These are phyloP conservation scores for Eremobia ochroleuca DNA, from an alignment of 2,888 invertebrate species.

Conservation along the genomic window DNA sequence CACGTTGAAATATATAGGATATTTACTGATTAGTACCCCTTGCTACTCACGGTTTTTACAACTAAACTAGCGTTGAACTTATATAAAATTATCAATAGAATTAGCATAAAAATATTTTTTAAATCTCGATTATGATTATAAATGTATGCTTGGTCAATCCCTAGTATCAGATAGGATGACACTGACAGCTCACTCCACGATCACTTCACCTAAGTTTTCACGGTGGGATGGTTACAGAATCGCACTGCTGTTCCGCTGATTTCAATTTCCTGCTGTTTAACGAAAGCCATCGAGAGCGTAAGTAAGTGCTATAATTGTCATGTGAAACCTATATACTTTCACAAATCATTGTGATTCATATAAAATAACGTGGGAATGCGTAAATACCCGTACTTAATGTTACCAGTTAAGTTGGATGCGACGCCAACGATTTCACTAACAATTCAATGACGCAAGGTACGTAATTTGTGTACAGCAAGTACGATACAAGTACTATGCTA, in stretches of 20 bases:
- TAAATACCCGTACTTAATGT: slow-evolving; percentile 37
- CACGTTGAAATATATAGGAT: background rate
- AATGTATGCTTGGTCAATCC: too few species aligned
- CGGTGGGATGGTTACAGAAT: too few species aligned
- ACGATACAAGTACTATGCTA: background rate
- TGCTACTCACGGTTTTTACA: background rate
- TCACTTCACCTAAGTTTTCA: too few species aligned
- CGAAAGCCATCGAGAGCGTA: slow-evolving; percentile 21
- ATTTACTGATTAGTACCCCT: background rate
- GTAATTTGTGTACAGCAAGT: slow-evolving; percentile 11
- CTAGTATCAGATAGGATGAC: too few species aligned
- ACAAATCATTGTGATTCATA: slow-evolving; percentile 58
- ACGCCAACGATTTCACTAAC: slow-evolving; percentile 51
- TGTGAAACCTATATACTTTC: slow-evolving; percentile 60
- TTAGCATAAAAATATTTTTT: too few species aligned
- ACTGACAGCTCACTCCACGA: too few species aligned
- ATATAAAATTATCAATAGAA: too few species aligned
- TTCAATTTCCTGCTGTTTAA: slow-evolving; percentile 12
- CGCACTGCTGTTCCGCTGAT: background rate
- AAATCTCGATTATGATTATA: too few species aligned
- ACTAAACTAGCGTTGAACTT: too few species aligned
- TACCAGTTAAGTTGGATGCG: slow-evolving; percentile 31
- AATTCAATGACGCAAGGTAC: slow-evolving; percentile 21
- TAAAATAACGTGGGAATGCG: slow-evolving; percentile 59
- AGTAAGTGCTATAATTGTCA: slow-evolving; percentile 42